Conservation (phyloP, 2,113 vertebrate genomes). For the Poeciliopsis turrubarensis region DNA sequence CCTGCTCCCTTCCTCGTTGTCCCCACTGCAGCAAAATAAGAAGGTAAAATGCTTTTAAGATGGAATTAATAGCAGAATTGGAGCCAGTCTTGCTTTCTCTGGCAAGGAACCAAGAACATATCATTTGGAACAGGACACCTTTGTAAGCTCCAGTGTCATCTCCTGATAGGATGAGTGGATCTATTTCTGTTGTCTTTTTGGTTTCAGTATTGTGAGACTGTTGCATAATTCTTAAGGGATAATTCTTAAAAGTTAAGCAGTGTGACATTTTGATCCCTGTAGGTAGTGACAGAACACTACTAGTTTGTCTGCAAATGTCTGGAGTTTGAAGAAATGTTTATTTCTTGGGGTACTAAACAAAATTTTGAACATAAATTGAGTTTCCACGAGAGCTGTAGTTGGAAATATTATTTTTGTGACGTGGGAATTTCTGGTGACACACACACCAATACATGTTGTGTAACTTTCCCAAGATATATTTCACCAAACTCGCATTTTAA, state of each 20-base stretch:
- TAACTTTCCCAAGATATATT: neutral
- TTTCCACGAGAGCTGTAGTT: too few relatives aligned
- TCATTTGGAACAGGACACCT: neutral
- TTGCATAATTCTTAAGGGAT: neutral
- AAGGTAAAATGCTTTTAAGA: slow-evolving; percentile 22
- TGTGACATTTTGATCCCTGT: too few relatives aligned
- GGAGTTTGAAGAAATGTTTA: too few relatives aligned
- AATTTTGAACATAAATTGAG: too few relatives aligned
- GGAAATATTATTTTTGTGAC: too few relatives aligned
- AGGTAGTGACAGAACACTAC: too few relatives aligned
- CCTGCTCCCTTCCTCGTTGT: slow-evolving; percentile 34
- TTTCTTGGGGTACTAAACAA: too few relatives aligned
- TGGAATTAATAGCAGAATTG: slow-evolving; percentile 23
- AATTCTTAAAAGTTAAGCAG: neutral
- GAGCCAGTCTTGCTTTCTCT: neutral
- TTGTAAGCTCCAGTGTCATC: neutral
- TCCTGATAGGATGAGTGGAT: neutral
- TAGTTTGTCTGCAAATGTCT: too few relatives aligned
- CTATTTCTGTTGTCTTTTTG: neutral
- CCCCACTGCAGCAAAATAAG: slow-evolving; percentile 27
- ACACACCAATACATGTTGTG: too few relatives aligned
- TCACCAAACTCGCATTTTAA: neutral
- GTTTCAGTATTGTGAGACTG: neutral
- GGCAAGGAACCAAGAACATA: neutral
- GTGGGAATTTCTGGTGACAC: neutral